Evolutionary conservation across 2,113 vertebrate species (phyloP).

Genomic region (Brachionichthys hirsutus): DNA sequence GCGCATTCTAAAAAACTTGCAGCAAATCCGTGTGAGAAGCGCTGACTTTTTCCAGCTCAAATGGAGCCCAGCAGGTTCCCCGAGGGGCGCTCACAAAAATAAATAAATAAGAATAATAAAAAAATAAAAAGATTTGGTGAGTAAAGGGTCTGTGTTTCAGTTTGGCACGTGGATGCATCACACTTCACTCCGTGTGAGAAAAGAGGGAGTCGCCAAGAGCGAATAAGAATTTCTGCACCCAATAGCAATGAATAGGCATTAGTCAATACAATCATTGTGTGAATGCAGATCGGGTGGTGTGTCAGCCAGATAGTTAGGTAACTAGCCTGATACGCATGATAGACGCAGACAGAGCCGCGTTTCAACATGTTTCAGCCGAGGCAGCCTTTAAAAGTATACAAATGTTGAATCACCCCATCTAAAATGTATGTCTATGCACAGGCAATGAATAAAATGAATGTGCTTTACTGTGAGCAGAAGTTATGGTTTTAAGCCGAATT

Average conservation of each 20-base stretch:
- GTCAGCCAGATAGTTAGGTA: slow-evolving; percentile 7
- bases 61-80: slow-evolving; percentile 16
- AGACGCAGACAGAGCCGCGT: too few relatives aligned
- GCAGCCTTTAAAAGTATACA: too few relatives aligned
- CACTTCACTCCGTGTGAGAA: slow-evolving; percentile 28
- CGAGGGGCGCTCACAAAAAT: neutral
- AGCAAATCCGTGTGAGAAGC: slow-evolving; percentile 28
- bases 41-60: slow-evolving; percentile 48
- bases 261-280: slow-evolving; percentile 31
- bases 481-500: too few relatives aligned
- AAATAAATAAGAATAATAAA: neutral
- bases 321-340: neutral
- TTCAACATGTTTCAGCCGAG: neutral
- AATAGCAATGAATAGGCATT: slow-evolving; percentile 48
- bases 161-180: slow-evolving; percentile 35
- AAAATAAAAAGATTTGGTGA: slow-evolving; percentile 16
- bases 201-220: slow-evolving; percentile 54
- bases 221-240: slow-evolving; percentile 51
- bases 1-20: slow-evolving; percentile 11
- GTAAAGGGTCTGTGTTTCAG: slow-evolving; percentile 18
- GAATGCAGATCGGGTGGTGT: slow-evolving; percentile 21
- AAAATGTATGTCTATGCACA: too few relatives aligned
- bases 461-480: too few relatives aligned
- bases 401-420: too few relatives aligned
- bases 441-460: too few relatives aligned